Conservation (phyloP, 2,888 invertebrate genomes). For the Cenopis cana region DNA sequence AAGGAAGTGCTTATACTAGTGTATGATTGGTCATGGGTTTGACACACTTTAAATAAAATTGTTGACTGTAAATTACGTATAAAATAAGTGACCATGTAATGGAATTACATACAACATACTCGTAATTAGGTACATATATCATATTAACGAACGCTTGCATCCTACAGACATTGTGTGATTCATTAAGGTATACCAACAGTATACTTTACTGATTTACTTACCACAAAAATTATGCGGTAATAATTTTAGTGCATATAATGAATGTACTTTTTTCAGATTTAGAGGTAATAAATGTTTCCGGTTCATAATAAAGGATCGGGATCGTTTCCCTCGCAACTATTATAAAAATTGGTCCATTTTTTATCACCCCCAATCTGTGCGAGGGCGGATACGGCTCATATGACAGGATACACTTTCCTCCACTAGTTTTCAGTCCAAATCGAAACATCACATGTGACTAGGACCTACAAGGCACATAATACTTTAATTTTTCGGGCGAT, state of each 20-base stretch:
- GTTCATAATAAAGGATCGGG: slow-evolving; percentile 77
- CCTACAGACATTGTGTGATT: too few relatives aligned
- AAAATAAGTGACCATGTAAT: too few relatives aligned
- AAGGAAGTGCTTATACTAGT: neutral
- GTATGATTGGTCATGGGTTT: neutral
- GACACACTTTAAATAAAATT: neutral
- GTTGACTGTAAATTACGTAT: too few relatives aligned
- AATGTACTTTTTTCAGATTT: slow-evolving; percentile 64
- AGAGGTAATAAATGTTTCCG: slow-evolving; percentile 81
- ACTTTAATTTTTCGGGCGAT: too few relatives aligned
- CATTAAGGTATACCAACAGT: neutral
- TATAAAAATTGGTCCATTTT: slow-evolving; percentile 83
- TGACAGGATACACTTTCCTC: slow-evolving; percentile 80
- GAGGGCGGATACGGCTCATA: slow-evolving; percentile 82
- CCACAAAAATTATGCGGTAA: neutral
- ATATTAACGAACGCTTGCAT: too few relatives aligned
- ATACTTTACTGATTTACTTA: neutral
- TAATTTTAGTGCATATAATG: slow-evolving; percentile 39
- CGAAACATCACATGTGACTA: neutral
- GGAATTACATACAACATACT: too few relatives aligned
- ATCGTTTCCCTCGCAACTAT: slow-evolving; percentile 73
- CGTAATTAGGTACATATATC: too few relatives aligned
- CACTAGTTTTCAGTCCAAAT: neutral
- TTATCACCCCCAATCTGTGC: slow-evolving; percentile 73
- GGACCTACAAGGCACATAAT: neutral